Evolutionary conservation across 1,140 invertebrate species (phyloP).

Genomic region (Oppia nitens): DNA sequence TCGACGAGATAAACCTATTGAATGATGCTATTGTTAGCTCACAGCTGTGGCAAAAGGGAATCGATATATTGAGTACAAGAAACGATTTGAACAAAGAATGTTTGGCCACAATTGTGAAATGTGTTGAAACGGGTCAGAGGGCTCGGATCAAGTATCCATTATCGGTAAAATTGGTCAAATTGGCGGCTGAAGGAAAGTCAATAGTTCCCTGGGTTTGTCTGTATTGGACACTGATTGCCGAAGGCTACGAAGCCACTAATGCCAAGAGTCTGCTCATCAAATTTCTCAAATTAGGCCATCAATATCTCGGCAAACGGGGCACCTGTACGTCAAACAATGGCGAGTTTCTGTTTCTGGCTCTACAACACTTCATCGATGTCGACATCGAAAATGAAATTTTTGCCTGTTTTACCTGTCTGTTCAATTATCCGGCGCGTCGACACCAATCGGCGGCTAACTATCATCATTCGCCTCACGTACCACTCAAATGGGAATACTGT

Average conservation of each 20-base stretch:
- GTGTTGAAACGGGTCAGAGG: slow-evolving; percentile 3
- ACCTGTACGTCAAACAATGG: slow-evolving; percentile 12
- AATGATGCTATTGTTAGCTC: slow-evolving; percentile 11
- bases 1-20: slow-evolving; percentile 4
- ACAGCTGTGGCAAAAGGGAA: slow-evolving; percentile 14
- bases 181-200: background rate
- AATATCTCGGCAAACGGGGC: slow-evolving; percentile 7
- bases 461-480: slow-evolving; percentile 8
- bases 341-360: slow-evolving; percentile 10
- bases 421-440: slow-evolving; percentile 8
- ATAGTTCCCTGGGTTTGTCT: slow-evolving; percentile 12
- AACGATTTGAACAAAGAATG: slow-evolving; percentile 1
- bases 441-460: background rate
- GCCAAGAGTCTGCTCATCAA: background rate
- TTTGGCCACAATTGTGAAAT: background rate
- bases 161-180: slow-evolving; percentile 4
- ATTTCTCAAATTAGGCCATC: slow-evolving; percentile 7
- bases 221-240: background rate
- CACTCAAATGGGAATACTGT: slow-evolving; percentile 55
- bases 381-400: slow-evolving; percentile 11
- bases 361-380: slow-evolving; percentile 1
- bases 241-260: background rate
- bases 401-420: slow-evolving; percentile 14
- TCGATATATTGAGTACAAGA: slow-evolving; percentile 12
- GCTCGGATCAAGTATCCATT: background rate